phyloP scores from a whole-genome alignment of 2,113 vertebrate genomes.

The Catharus bicknelli region DNA sequence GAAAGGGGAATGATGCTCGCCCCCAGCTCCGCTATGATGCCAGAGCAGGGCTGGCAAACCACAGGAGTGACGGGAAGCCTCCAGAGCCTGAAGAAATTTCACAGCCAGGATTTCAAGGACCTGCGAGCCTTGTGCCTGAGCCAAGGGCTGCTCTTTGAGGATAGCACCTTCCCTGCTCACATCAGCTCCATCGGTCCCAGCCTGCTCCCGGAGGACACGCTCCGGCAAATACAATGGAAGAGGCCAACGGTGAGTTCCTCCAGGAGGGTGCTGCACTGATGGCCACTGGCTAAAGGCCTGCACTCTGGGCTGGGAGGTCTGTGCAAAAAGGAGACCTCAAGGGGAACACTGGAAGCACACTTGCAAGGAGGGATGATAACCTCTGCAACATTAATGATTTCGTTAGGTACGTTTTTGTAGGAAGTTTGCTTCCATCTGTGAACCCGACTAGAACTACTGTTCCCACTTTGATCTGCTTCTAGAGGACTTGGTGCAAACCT shows the following conservation, averaged over 20 bases:
- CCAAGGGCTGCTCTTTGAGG: slow-evolving; percentile 63
- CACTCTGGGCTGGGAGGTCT: not conserved
- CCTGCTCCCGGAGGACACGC: slow-evolving; percentile 17
- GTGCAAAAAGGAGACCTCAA: not conserved
- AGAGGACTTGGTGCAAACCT: not conserved
- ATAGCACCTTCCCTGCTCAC: slow-evolving; percentile 65
- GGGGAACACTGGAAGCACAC: not conserved
- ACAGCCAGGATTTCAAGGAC: slow-evolving; percentile 69
- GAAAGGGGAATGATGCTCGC: not conserved
- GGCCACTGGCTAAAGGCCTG: not conserved
- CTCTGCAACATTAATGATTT: not conserved
- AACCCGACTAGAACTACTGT: not conserved
- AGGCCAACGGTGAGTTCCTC: slow-evolving; percentile 68
- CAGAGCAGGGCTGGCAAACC: not conserved
- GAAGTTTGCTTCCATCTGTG: not conserved
- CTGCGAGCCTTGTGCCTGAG: slow-evolving; percentile 58
- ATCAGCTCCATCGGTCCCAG: slow-evolving; percentile 59
- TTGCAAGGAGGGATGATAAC: not conserved
- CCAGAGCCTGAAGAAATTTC: slow-evolving; percentile 42
- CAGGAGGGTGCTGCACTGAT: too few relatives aligned
- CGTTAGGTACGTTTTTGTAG: not conserved
- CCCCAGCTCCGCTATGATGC: not conserved
- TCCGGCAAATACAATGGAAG: slow-evolving; percentile 51
- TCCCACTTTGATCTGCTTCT: not conserved
- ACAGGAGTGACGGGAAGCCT: not conserved